Evolutionary conservation across 2,797 vertebrate species (phyloP).

Genomic region (Neopelma chrysocephalum): DNA sequence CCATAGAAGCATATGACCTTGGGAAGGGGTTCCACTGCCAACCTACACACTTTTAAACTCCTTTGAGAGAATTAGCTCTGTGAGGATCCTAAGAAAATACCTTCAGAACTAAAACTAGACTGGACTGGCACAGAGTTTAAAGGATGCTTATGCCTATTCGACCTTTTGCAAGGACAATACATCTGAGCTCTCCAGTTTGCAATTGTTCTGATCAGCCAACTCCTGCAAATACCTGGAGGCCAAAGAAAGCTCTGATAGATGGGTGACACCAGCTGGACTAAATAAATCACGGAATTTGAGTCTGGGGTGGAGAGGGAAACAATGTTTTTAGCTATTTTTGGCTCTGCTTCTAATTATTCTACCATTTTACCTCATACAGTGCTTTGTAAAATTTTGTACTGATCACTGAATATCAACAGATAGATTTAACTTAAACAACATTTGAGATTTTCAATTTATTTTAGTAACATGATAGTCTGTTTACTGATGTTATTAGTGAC

Average conservation of each 20-base stretch:
- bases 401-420: background rate
- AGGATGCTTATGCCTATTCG: background rate
- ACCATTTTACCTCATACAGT: background rate
- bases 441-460: conserved; percentile 20
- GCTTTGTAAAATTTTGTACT: background rate
- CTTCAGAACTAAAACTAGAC: background rate
- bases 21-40: background rate
- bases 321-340: background rate
- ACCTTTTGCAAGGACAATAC: background rate
- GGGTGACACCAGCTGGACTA: background rate
- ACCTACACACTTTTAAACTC: background rate
- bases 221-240: background rate
- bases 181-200: background rate
- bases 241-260: background rate
- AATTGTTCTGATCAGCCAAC: background rate
- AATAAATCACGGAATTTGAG: background rate
- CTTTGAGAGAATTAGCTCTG: background rate
- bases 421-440: background rate
- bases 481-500: conserved; percentile 17
- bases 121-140: background rate
- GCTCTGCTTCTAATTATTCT: background rate
- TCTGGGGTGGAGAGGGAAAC: background rate
- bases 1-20: background rate
- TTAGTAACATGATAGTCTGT: background rate
- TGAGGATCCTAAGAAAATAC: fast-evolving